phyloP scores from a whole-genome alignment of 2,797 vertebrate species.

The Diplodus puntazzo region DNA sequence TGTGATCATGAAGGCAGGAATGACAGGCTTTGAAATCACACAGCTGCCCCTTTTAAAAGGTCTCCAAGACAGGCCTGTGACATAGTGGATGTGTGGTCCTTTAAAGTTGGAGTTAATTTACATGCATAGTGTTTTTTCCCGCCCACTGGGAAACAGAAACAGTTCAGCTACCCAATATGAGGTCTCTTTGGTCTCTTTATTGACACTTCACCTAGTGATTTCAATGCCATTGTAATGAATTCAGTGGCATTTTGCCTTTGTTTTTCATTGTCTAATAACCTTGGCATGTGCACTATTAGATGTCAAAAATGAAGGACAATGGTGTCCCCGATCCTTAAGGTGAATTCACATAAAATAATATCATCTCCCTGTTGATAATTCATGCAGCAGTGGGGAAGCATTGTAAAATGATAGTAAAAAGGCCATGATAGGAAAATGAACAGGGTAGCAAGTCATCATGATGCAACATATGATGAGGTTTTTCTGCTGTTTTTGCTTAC shows the following conservation, averaged over 20 bases:
- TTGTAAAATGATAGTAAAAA: slow-evolving; percentile 1
- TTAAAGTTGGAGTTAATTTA: slow-evolving; percentile 67
- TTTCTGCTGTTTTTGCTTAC: slow-evolving; percentile 33
- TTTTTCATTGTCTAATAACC: slow-evolving; percentile 21
- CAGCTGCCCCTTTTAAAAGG: slow-evolving; percentile 60
- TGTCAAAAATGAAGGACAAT: slow-evolving; percentile 13
- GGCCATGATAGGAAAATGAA: slow-evolving; percentile 6
- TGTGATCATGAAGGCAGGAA: slow-evolving; percentile 59
- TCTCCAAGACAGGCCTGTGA: slow-evolving; percentile 60
- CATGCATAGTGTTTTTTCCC: slow-evolving; percentile 57
- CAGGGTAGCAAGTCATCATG: not conserved
- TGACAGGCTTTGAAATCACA: slow-evolving; percentile 54
- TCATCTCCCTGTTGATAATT: not conserved
- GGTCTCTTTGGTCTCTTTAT: slow-evolving; percentile 45
- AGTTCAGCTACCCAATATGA: slow-evolving; percentile 41
- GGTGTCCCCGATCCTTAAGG: slow-evolving; percentile 2
- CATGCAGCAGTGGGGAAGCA: not conserved
- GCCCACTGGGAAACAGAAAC: slow-evolving; percentile 29
- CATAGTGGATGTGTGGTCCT: slow-evolving; percentile 54
- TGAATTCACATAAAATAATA: not conserved
- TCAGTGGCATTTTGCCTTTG: slow-evolving; percentile 19
- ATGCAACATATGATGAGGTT: not conserved
- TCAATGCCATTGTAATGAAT: slow-evolving; percentile 40
- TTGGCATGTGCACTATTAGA: not conserved
- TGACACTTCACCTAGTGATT: slow-evolving; percentile 48